Conservation (phyloP, 2,113 vertebrate genomes). For the Oostethus manadensis region DNA sequence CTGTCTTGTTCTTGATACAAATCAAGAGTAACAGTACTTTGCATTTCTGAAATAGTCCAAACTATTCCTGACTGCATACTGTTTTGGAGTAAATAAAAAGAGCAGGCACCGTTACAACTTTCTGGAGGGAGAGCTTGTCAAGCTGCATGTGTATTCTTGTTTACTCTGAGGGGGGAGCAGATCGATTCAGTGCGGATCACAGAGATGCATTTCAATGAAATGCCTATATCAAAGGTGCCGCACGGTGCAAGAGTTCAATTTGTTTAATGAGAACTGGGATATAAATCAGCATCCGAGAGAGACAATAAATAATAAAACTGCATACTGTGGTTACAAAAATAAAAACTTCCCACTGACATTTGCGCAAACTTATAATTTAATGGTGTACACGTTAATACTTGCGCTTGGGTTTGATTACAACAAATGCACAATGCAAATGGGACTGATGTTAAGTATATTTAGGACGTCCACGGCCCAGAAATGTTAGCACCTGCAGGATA, state of each 20-base stretch:
- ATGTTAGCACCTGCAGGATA: slow-evolving; percentile 25
- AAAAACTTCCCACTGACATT: neutral
- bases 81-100: slow-evolving; percentile 1
- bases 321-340: slow-evolving; percentile 1
- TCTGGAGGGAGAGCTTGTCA: slow-evolving; percentile 9
- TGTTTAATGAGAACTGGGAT: slow-evolving; percentile 2
- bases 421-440: slow-evolving; percentile 10
- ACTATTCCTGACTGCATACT: neutral
- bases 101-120: slow-evolving; percentile 7
- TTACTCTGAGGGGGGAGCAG: slow-evolving; percentile 12
- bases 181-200: slow-evolving; percentile 9
- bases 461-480: slow-evolving; percentile 24
- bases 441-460: neutral
- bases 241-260: slow-evolving; percentile 6
- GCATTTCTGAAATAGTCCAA: neutral
- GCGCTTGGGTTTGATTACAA: neutral
- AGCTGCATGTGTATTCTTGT: slow-evolving; percentile 6
- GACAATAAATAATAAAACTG: slow-evolving; percentile 1
- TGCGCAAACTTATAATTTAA: neutral
- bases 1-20: neutral
- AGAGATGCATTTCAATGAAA: slow-evolving; percentile 36
- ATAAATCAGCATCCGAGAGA: neutral
- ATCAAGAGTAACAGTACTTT: neutral
- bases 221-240: slow-evolving; percentile 10
- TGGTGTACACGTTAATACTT: neutral